Evolutionary conservation across 2,888 invertebrate species (phyloP), one percentile per base, ranked within the genome.

Genomic region (Lasioglossum vierecki): DNA sequence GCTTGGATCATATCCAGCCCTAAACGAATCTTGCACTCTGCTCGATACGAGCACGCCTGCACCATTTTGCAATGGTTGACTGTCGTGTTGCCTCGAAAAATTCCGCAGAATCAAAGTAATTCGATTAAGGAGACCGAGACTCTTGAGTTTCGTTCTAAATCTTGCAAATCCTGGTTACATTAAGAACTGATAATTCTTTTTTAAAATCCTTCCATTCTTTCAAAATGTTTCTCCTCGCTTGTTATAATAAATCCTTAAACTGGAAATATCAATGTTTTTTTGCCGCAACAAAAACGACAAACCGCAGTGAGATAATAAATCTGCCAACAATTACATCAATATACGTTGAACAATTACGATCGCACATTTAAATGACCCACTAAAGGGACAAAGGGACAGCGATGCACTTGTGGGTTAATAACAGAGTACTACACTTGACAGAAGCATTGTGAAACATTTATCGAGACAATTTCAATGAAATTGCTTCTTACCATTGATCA

Each of bases 401-500:
- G 6, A 26, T 30, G 13, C 15, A 30, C 15, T 63, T 63, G 30
- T 15, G 2, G 15, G 15, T 30, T 63, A 63, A 63, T 63, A 63
- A 63, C 30, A 15, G 63, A 15, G 63, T 63, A 15, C 30, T 30
- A 13, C 15, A 15, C 30, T 63, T 30, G 63, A 30, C 63, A 15
- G 63, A 15, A 13, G 5, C 30, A 30, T 26, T 63, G 53, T 26
- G 63, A 63, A 63, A 63, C 63, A 30, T 63, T 30, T 63, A 30
- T 63, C 63, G 30, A 63, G 15, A 63, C 63, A 63, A 63, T 63
- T 63, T 63, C 63, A 13, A 30, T 63, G 63, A 30, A 63, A 63
- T 30, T 63, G 26, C 26, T 60, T 30, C 63, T 63, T 30, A 57
- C 9, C 9, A 15, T 30, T 30, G 30, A 15, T 30, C 15, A 0